Evolutionary conservation across 2,888 invertebrate species (phyloP).

Genomic region (Sphaerolaimus hirsutus): DNA sequence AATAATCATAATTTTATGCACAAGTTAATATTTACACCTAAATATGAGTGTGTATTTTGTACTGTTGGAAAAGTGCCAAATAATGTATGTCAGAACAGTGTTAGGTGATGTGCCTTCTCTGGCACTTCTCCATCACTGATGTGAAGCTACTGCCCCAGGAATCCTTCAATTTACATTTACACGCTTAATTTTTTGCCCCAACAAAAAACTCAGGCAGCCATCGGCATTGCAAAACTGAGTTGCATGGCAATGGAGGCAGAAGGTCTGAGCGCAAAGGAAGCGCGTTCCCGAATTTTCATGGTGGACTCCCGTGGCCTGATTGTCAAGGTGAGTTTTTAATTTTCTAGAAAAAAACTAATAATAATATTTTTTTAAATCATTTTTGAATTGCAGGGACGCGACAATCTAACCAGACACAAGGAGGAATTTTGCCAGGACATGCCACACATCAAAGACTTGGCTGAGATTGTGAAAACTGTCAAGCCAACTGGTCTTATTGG

Average conservation of each 20-base stretch:
- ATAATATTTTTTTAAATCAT: background rate
- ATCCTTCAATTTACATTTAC: too few relatives aligned
- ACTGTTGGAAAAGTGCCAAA: too few relatives aligned
- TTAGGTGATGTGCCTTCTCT: too few relatives aligned
- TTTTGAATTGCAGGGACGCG: slow-evolving; percentile 7
- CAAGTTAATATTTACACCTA: too few relatives aligned
- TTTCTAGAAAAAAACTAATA: too few relatives aligned
- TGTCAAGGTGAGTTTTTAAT: too few relatives aligned
- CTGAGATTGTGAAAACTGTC: slow-evolving; percentile 51
- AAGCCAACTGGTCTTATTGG: slow-evolving; percentile 78
- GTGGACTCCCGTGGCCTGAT: slow-evolving; percentile 87
- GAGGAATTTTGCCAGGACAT: slow-evolving; percentile 48
- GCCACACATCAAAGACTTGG: slow-evolving; percentile 41
- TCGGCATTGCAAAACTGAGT: slow-evolving; percentile 75
- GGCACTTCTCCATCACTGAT: too few relatives aligned
- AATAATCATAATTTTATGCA: too few relatives aligned
- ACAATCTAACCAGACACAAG: slow-evolving; percentile 31
- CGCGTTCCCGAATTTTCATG: slow-evolving; percentile 63
- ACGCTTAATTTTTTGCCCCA: too few relatives aligned
- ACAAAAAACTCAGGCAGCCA: slow-evolving; percentile 54
- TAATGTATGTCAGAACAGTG: too few relatives aligned
- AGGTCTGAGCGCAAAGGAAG: slow-evolving; percentile 47
- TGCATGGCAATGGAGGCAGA: slow-evolving; percentile 74
- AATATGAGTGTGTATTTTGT: too few relatives aligned
- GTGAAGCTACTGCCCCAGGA: too few relatives aligned